phyloP scores from a whole-genome alignment of 2,888 invertebrate species.

The Stomorhina lunata region DNA sequence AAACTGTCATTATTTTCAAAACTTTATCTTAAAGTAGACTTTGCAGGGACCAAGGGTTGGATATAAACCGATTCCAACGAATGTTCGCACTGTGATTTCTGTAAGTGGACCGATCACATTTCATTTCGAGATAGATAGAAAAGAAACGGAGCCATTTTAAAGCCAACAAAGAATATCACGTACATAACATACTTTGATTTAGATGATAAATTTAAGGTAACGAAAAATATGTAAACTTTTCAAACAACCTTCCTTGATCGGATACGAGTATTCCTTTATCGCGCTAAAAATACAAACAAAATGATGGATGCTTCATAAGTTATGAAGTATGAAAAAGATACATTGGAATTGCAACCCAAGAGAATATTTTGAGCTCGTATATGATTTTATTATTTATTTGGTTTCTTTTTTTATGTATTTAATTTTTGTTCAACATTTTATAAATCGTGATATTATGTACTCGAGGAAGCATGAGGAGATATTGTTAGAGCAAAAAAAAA shows the following conservation, averaged over 20 bases:
- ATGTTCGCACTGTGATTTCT: too few species aligned
- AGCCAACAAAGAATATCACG: too few species aligned
- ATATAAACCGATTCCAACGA: too few species aligned
- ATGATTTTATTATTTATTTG: conserved; percentile 50
- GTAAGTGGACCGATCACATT: too few species aligned
- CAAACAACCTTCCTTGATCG: conserved; percentile 1
- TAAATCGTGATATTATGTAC: conserved; percentile 62
- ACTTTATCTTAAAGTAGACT: too few species aligned
- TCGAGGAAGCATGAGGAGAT: neutral
- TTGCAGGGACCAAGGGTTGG: too few species aligned
- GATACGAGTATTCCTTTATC: neutral
- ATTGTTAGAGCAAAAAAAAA: conserved; percentile 16
- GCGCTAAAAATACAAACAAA: neutral
- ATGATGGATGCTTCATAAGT: conserved; percentile 66
- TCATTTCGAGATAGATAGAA: too few species aligned
- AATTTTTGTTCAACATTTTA: conserved; percentile 21
- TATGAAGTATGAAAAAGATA: conserved; percentile 66
- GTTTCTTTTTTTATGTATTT: conserved; percentile 3
- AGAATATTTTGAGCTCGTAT: conserved; percentile 33
- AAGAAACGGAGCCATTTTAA: too few species aligned
- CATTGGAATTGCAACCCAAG: conserved; percentile 60
- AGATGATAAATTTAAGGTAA: too few species aligned
- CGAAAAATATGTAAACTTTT: too few species aligned
- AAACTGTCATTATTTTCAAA: neutral
- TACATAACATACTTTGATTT: too few species aligned